phyloP scores from a whole-genome alignment of 2,888 invertebrate species.

The Eristalis intricaria region DNA sequence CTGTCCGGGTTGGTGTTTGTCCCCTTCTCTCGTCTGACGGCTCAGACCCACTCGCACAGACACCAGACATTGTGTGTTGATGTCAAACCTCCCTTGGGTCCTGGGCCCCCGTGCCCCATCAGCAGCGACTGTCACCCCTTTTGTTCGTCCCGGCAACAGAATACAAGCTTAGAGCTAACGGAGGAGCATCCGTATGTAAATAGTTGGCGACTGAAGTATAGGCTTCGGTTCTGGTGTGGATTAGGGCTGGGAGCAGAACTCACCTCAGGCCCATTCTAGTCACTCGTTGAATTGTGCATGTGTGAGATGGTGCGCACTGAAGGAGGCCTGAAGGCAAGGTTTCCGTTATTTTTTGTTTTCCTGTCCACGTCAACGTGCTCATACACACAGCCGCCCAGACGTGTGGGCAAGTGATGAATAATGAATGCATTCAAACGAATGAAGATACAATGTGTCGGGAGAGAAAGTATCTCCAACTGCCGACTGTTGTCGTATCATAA shows the following conservation, averaged over 20 bases:
- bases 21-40: constrained; percentile 35
- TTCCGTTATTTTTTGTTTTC: neutral
- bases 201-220: constrained; percentile 21
- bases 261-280: constrained; percentile 26
- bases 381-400: neutral
- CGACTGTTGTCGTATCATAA: neutral
- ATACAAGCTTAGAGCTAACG: constrained; percentile 38
- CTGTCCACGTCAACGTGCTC: neutral
- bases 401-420: constrained; percentile 42
- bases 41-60: constrained; percentile 13
- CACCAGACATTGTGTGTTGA: neutral
- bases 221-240: constrained; percentile 21
- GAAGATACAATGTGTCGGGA: constrained; percentile 23
- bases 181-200: constrained; percentile 36
- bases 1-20: constrained; percentile 33
- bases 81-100: constrained; percentile 21
- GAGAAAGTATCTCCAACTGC: constrained; percentile 11
- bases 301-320: constrained; percentile 17
- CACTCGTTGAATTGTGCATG: constrained; percentile 32
- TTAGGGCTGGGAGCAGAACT: constrained; percentile 11
- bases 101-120: neutral
- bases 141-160: constrained; percentile 27
- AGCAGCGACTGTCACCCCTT: constrained; percentile 22
- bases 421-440: constrained; percentile 17
- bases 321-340: constrained; percentile 17